Percentiles rank a stretch among this genome's conserved stretches.
Evolutionary conservation across 2,797 vertebrate genomes (phyloP).

Genomic region (Cirrhinus molitorella): DNA sequence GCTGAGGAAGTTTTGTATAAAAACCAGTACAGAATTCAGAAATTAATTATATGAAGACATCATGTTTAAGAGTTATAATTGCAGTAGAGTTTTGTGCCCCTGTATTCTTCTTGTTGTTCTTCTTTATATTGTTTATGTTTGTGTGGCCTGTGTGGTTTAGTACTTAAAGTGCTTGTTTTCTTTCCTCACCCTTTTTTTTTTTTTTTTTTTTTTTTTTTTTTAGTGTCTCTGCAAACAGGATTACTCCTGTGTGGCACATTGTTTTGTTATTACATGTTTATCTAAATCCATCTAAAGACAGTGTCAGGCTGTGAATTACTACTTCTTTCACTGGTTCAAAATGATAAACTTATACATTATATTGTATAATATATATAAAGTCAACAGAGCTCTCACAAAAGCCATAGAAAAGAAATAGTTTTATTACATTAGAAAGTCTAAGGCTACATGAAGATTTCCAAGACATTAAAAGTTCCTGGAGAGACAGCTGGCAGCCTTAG

Average conservation of each 20-base stretch:
- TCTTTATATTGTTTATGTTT: background rate
- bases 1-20: constrained; percentile 19
- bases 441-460: too few species aligned
- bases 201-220: background rate
- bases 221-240: background rate
- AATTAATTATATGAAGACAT: background rate
- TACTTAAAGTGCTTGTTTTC: background rate
- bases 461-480: too few species aligned
- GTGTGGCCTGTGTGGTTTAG: background rate
- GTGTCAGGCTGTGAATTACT: background rate
- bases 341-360: background rate
- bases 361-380: too few species aligned
- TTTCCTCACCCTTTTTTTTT: background rate
- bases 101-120: background rate
- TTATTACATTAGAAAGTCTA: too few species aligned
- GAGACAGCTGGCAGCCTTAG: too few species aligned
- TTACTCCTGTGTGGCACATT: background rate
- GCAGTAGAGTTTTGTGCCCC: background rate
- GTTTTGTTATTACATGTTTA: background rate
- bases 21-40: background rate
- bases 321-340: background rate
- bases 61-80: background rate
- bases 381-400: too few species aligned
- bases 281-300: background rate
- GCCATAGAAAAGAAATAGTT: too few species aligned